Evolutionary conservation across 2,113 vertebrate species (phyloP).

Genomic region (Callopanchax toddi): DNA sequence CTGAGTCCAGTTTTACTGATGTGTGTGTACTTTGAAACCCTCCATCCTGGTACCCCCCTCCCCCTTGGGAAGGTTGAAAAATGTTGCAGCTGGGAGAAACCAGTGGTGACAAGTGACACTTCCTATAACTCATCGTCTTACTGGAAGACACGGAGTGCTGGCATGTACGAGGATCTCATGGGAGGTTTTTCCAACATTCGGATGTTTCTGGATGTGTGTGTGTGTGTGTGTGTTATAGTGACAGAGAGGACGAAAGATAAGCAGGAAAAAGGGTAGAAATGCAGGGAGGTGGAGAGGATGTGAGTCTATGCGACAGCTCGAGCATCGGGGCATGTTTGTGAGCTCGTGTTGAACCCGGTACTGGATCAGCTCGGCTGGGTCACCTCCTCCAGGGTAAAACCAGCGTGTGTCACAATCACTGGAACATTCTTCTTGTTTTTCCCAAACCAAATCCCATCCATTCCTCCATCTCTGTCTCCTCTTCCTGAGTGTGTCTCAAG

Average conservation of each 20-base stretch:
- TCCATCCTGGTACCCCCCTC: background rate
- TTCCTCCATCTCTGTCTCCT: slow-evolving; percentile 10
- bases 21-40: background rate
- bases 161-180: slow-evolving; percentile 3
- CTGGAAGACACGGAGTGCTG: slow-evolving; percentile 35
- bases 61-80: slow-evolving; percentile 40
- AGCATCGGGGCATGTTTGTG: slow-evolving; percentile 43
- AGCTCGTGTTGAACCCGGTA: slow-evolving; percentile 35
- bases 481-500: background rate
- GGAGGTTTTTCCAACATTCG: slow-evolving; percentile 19
- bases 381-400: slow-evolving; percentile 63
- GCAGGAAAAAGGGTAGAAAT: slow-evolving; percentile 8
- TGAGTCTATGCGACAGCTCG: slow-evolving; percentile 69
- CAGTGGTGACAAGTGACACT: slow-evolving; percentile 72
- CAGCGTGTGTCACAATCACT: slow-evolving; percentile 59
- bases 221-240: slow-evolving; percentile 11
- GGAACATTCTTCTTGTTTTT: slow-evolving; percentile 64
- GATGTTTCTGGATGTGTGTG: slow-evolving; percentile 41
- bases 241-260: slow-evolving; percentile 2
- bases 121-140: slow-evolving; percentile 63
- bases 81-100: slow-evolving; percentile 51
- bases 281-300: slow-evolving; percentile 50
- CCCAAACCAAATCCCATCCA: slow-evolving; percentile 30
- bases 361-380: slow-evolving; percentile 65
- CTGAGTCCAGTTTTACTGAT: background rate